Percentiles rank a stretch among this genome's conserved stretches.
These are phyloP conservation scores for Siderastrea radians DNA, from an alignment of 92 coral and sea anemone species.

Conservation along the genomic window DNA sequence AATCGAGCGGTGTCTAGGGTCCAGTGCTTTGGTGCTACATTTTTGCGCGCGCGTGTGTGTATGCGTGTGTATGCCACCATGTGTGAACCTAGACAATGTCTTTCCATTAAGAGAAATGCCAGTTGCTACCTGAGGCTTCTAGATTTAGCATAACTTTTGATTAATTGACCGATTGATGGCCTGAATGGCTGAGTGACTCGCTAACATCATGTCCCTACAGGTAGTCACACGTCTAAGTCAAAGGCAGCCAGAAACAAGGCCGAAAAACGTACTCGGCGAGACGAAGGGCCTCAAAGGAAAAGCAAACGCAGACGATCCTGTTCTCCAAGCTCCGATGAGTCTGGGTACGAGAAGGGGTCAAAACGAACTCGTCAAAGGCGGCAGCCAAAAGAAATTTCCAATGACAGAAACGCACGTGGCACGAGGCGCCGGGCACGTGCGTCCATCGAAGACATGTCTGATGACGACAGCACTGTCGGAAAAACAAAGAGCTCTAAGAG, in stretches of 20 bases:
- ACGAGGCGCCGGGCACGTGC: constrained; percentile 11
- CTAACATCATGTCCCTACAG: background rate
- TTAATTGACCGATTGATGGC: background rate
- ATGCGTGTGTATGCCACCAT: too few relatives aligned
- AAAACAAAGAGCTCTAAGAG: background rate
- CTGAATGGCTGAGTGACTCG: background rate
- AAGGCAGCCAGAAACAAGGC: constrained; percentile 5
- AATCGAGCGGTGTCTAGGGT: background rate
- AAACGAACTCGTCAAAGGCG: constrained; percentile 13
- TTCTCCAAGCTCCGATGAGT: constrained; percentile 18
- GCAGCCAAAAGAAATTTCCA: background rate
- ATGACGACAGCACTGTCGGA: constrained; percentile 24
- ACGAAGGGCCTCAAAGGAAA: background rate
- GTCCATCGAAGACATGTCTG: constrained; percentile 6
- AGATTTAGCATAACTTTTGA: background rate
- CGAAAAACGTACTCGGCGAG: background rate
- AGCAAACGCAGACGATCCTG: constrained; percentile 9
- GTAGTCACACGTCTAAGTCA: background rate
- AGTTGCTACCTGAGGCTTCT: too few relatives aligned
- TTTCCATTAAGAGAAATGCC: too few relatives aligned
- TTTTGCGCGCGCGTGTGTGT: too few relatives aligned
- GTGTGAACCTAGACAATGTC: too few relatives aligned
- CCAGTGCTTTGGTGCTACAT: background rate
- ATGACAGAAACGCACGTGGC: background rate
- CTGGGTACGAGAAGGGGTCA: constrained; percentile 16